phyloP scores from a whole-genome alignment of 2,888 invertebrate species.

The Microdon myrmicae region DNA sequence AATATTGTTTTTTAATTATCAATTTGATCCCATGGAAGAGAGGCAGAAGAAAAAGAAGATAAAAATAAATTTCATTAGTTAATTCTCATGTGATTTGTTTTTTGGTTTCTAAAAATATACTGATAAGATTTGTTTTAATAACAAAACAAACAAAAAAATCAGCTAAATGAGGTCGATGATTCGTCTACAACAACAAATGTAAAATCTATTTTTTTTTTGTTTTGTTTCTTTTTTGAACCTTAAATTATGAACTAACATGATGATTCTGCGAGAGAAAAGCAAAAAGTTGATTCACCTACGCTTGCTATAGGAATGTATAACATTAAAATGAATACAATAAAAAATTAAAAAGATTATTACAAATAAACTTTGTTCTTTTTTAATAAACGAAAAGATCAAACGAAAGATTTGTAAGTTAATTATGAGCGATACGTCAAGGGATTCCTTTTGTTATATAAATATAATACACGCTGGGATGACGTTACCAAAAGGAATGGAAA shows the following conservation, averaged over 20 bases:
- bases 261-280: constrained; percentile 43
- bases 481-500: no score
- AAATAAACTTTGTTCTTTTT: constrained; percentile 20
- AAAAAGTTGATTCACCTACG: constrained; percentile 25
- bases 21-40: constrained; percentile 53
- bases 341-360: constrained; percentile 7
- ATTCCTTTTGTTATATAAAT: no score
- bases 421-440: no score
- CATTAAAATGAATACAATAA: constrained; percentile 9
- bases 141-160: constrained; percentile 38
- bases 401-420: no score
- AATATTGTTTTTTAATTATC: constrained; percentile 44
- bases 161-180: constrained; percentile 44
- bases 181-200: constrained; percentile 21
- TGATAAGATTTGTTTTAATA: constrained; percentile 28
- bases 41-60: constrained; percentile 50
- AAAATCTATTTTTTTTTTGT: constrained; percentile 6
- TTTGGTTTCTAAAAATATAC: no score
- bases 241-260: constrained; percentile 29
- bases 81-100: constrained; percentile 30
- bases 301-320: constrained; percentile 10
- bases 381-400: no score
- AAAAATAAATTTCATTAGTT: constrained; percentile 41
- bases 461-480: no score
- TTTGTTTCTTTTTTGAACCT: constrained; percentile 4